These are phyloP conservation scores for Platanista minor DNA, from an alignment of 2,113 vertebrate genomes.

Conservation along the genomic window DNA sequence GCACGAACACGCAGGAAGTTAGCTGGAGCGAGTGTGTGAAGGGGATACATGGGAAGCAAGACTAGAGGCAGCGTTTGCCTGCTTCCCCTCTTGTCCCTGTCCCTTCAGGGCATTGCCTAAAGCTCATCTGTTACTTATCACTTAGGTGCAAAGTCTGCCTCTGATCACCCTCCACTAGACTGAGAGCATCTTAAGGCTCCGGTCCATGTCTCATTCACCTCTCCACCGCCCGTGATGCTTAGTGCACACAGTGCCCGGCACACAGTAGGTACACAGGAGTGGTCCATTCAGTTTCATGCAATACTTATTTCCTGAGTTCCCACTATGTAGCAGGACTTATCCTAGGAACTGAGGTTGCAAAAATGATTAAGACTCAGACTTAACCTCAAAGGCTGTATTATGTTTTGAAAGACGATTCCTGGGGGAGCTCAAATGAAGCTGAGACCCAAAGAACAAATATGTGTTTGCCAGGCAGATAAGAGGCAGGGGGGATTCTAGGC, in stretches of 20 bases:
- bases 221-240: not conserved
- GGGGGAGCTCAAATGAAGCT: not conserved
- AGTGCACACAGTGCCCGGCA: not conserved
- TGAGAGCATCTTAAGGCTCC: not conserved
- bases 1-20: accelerated
- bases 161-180: not conserved
- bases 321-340: not conserved
- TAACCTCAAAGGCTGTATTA: not conserved
- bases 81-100: not conserved
- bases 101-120: not conserved
- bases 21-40: too few relatives aligned
- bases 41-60: not conserved
- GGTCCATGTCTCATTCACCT: not conserved
- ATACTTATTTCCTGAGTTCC: not conserved
- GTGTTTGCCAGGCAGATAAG: not conserved
- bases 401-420: not conserved
- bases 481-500: not conserved
- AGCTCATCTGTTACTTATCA: not conserved
- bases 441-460: not conserved
- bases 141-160: not conserved
- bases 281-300: not conserved
- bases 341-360: not conserved
- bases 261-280: not conserved
- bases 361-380: not conserved
- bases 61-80: accelerated